A percentile compares a stretch with the other conserved stretches of the same genome.
phyloP scores from a whole-genome alignment of 1,140 invertebrate genomes.

The Elysia chlorotica region DNA sequence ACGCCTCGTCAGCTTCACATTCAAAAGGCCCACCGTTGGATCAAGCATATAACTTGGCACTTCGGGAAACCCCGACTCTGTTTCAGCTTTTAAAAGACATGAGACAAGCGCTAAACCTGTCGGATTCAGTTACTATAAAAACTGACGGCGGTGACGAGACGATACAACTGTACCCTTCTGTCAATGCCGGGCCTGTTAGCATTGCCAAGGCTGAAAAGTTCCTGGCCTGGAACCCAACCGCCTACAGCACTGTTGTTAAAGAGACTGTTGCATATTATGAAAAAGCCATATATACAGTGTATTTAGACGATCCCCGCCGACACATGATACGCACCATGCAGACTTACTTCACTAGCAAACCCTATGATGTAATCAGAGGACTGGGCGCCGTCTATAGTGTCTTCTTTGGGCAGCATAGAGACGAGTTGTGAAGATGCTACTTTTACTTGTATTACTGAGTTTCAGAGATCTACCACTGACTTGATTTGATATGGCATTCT shows the following conservation, averaged over 20 bases:
- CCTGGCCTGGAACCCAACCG: constrained; percentile 59
- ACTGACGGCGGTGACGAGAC: constrained; percentile 38
- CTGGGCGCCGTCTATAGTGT: constrained; percentile 37
- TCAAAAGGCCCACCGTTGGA: constrained; percentile 38
- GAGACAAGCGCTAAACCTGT: constrained; percentile 38
- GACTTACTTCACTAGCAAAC: constrained; percentile 37
- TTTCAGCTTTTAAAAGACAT: constrained; percentile 50
- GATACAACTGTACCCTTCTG: constrained; percentile 63
- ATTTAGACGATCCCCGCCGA: constrained; percentile 32
- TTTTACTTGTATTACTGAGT: no score
- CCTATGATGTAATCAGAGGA: constrained; percentile 34
- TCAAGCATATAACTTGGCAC: constrained; percentile 62
- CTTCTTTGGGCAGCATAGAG: constrained; percentile 27
- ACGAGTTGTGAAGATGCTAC: no score
- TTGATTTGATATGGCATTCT: no score
- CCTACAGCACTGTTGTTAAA: constrained; percentile 47
- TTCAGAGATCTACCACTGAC: no score
- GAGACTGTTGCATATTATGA: constrained; percentile 63
- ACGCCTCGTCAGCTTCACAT: no score
- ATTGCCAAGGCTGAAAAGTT: constrained; percentile 55
- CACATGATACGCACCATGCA: constrained; percentile 45
- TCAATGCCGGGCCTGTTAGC: constrained; percentile 59
- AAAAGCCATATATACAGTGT: constrained; percentile 32
- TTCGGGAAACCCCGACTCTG: constrained; percentile 50
- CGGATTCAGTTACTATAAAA: constrained; percentile 35